Percentiles rank a stretch among this genome's conserved stretches.
Conservation (phyloP, 2,797 vertebrate species). For the Danio jaintianensis region DNA sequence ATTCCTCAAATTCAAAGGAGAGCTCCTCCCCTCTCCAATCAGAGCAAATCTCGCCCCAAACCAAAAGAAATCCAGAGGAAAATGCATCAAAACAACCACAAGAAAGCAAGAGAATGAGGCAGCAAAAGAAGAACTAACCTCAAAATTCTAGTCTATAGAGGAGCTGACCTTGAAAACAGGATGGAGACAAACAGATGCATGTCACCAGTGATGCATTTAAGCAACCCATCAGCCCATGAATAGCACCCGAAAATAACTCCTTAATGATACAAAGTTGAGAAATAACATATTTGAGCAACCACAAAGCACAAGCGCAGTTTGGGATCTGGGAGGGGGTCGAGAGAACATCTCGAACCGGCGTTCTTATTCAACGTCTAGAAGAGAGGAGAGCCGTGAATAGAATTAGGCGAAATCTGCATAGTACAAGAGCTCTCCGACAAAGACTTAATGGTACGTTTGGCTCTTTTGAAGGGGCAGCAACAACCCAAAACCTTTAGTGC, state of each 20-base stretch:
- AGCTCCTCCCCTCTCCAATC: slow-evolving; percentile 17
- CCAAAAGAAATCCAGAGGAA: slow-evolving; percentile 53
- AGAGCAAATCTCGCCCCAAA: slow-evolving; percentile 46
- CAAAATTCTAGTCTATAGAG: slow-evolving; percentile 22
- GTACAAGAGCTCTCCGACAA: slow-evolving; percentile 50
- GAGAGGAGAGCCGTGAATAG: slow-evolving; percentile 38
- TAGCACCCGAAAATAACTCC: background rate
- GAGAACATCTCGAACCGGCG: background rate
- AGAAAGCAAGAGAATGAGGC: slow-evolving; percentile 22
- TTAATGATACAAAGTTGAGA: slow-evolving; percentile 15
- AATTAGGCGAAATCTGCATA: slow-evolving; percentile 49
- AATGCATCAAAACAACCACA: slow-evolving; percentile 53
- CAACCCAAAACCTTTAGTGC: slow-evolving; percentile 49
- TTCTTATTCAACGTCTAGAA: slow-evolving; percentile 19
- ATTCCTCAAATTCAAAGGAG: slow-evolving; percentile 43
- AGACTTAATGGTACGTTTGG: slow-evolving; percentile 49
- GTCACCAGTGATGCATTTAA: slow-evolving; percentile 12
- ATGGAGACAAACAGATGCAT: slow-evolving; percentile 32
- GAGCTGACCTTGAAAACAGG: slow-evolving; percentile 52
- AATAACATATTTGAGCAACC: slow-evolving; percentile 8
- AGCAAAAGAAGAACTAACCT: slow-evolving; percentile 47
- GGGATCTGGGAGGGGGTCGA: background rate
- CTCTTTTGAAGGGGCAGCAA: slow-evolving; percentile 48
- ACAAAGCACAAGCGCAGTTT: slow-evolving; percentile 1
- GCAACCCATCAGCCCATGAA: slow-evolving; percentile 21